phyloP scores from a whole-genome alignment of 2,113 vertebrate species.

The Addax nasomaculatus region DNA sequence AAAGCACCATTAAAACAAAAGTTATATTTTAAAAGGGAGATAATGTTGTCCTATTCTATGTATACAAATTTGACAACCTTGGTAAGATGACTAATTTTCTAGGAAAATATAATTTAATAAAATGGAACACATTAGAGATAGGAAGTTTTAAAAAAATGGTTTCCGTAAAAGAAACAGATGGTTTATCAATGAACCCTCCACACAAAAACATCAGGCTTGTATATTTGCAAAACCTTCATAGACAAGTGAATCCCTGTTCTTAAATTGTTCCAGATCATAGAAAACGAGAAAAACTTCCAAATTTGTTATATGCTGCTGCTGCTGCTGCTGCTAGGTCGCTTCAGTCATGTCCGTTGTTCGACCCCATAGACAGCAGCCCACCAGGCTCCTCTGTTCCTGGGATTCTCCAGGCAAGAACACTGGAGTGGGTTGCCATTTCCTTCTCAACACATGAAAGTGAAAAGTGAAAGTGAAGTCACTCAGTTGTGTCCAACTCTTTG shows the following conservation, averaged over 20 bases:
- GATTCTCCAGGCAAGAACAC: neutral
- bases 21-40: neutral
- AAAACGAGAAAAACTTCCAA: neutral
- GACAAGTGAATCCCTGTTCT: neutral
- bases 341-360: rapidly evolving
- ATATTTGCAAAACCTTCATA: neutral
- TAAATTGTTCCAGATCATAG: neutral
- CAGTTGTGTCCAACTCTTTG: neutral
- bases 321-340: neutral
- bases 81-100: neutral
- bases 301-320: neutral
- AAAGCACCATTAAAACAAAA: neutral
- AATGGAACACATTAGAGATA: neutral
- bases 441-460: neutral
- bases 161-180: neutral
- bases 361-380: neutral
- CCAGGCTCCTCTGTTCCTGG: neutral
- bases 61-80: neutral
- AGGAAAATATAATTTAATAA: neutral
- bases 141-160: neutral
- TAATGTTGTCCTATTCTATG: neutral
- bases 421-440: neutral
- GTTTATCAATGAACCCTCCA: neutral
- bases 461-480: neutral
- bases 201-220: neutral